Conservation (phyloP, 2,888 invertebrate genomes). For the Eremobia ochroleuca region DNA sequence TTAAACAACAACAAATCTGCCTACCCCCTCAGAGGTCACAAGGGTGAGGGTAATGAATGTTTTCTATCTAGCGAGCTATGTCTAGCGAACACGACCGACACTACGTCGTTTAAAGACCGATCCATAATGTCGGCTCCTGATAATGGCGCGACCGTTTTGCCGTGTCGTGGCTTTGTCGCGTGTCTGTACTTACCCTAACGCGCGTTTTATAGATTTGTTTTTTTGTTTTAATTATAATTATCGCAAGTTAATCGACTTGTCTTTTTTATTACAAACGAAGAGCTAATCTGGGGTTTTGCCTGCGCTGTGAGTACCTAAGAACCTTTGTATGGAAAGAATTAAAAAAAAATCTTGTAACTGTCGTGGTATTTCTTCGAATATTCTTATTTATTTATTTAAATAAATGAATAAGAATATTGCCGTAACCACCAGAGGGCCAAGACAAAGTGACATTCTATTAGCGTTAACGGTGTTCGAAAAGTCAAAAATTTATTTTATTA, state of each 20-base stretch:
- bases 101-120: slow-evolving; percentile 45
- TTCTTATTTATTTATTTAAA: too few relatives aligned
- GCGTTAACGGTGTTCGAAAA: background rate
- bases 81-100: slow-evolving; percentile 43
- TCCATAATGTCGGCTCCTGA: slow-evolving; percentile 53
- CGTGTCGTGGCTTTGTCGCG: slow-evolving; percentile 49
- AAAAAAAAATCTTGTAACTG: too few relatives aligned
- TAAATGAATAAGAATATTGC: background rate
- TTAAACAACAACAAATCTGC: slow-evolving; percentile 33
- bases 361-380: too few relatives aligned
- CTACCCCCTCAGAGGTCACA: slow-evolving; percentile 28
- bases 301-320: too few relatives aligned
- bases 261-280: slow-evolving; percentile 7
- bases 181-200: slow-evolving; percentile 40
- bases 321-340: background rate
- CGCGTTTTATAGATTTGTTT: slow-evolving; percentile 30
- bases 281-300: background rate
- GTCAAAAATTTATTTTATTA: background rate
- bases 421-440: background rate
- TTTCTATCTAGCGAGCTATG: slow-evolving; percentile 41
- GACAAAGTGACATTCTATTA: background rate
- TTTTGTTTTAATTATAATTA: slow-evolving; percentile 39
- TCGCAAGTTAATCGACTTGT: slow-evolving; percentile 5
- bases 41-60: slow-evolving; percentile 47
- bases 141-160: slow-evolving; percentile 43